Evolutionary conservation across 2,888 invertebrate species (phyloP).

Genomic region (Halictus ligatus): DNA sequence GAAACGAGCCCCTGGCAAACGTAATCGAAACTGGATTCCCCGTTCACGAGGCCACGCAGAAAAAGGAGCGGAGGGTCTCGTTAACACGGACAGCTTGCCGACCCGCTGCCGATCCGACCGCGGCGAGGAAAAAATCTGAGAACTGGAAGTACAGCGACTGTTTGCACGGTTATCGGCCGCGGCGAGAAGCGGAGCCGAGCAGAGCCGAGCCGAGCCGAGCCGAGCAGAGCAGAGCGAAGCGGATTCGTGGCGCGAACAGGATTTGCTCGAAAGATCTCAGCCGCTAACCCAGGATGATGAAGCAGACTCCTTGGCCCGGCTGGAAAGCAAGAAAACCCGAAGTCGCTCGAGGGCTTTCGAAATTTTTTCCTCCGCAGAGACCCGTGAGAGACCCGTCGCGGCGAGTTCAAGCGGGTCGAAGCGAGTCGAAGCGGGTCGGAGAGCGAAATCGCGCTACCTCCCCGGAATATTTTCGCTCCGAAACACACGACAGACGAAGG

Average conservation of each 20-base stretch:
- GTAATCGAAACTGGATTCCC: slow-evolving; percentile 62
- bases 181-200: background rate
- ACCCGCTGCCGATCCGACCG: background rate
- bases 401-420: background rate
- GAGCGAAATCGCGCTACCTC: slow-evolving; percentile 27
- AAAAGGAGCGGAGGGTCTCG: slow-evolving; percentile 23
- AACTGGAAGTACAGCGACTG: slow-evolving; percentile 43
- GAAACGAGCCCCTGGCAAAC: slow-evolving; percentile 48
- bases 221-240: background rate
- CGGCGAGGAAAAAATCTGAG: slow-evolving; percentile 40
- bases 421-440: slow-evolving; percentile 9
- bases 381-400: background rate
- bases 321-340: slow-evolving; percentile 35
- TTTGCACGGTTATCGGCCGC: slow-evolving; percentile 46
- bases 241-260: background rate
- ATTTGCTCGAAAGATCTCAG: slow-evolving; percentile 50
- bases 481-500: slow-evolving; percentile 42
- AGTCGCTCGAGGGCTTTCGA: slow-evolving; percentile 44
- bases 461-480: slow-evolving; percentile 42
- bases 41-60: slow-evolving; percentile 15
- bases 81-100: slow-evolving; percentile 33
- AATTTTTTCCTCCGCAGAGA: slow-evolving; percentile 33
- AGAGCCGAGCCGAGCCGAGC: background rate
- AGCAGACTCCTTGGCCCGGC: slow-evolving; percentile 20
- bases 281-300: slow-evolving; percentile 42